These are phyloP conservation scores for Homalodisca vitripennis DNA, from an alignment of 1,140 invertebrate species.

Conservation along the genomic window DNA sequence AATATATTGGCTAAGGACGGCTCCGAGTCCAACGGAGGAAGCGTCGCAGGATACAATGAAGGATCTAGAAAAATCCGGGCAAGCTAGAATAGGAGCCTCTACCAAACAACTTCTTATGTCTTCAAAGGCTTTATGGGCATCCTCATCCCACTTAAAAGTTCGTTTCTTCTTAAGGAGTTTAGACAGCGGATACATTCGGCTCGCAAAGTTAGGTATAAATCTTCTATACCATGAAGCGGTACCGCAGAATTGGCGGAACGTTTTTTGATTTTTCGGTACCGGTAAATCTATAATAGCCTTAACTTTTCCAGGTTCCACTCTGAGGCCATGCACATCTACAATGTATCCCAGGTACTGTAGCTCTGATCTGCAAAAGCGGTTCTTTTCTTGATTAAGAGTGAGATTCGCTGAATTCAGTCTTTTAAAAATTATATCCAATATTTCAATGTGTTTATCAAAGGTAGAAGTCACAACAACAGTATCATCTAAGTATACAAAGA, in stretches of 20 bases:
- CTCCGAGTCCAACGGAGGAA: conserved; percentile 41
- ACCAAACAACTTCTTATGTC: conserved; percentile 39
- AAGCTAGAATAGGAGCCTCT: conserved; percentile 32
- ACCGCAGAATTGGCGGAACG: conserved; percentile 41
- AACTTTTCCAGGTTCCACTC: conserved; percentile 34
- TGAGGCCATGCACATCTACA: not conserved
- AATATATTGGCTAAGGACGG: conserved; percentile 43
- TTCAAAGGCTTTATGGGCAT: conserved; percentile 36
- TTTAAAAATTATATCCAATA: conserved; percentile 42
- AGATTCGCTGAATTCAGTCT: not conserved
- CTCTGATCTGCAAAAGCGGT: conserved; percentile 37
- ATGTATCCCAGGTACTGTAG: conserved; percentile 31
- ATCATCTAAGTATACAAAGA: conserved; percentile 48
- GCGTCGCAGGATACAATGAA: conserved; percentile 44
- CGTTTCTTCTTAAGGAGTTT: conserved; percentile 40
- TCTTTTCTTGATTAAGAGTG: not conserved
- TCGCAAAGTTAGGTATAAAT: conserved; percentile 44
- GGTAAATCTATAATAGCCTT: conserved; percentile 43
- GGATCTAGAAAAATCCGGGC: conserved; percentile 40
- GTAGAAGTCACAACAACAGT: conserved; percentile 45
- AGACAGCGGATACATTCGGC: conserved; percentile 42
- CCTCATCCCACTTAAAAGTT: conserved; percentile 32
- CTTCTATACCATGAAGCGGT: conserved; percentile 42
- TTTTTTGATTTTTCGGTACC: conserved; percentile 35
- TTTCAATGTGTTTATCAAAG: conserved; percentile 46